Evolutionary conservation across 2,113 vertebrate species (phyloP).

Genomic region (Athene cunicularia): DNA sequence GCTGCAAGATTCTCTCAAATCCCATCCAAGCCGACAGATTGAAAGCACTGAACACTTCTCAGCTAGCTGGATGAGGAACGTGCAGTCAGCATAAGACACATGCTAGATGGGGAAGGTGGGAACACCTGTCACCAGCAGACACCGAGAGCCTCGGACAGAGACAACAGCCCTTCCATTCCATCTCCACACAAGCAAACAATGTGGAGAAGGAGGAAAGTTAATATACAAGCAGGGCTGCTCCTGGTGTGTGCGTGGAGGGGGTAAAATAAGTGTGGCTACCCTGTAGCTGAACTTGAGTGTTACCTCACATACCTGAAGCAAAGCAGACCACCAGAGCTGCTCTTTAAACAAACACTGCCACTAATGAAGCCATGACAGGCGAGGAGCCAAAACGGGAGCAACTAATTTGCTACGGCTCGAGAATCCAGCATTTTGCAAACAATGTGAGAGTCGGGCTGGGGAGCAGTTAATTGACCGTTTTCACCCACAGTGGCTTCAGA

Average conservation of each 20-base stretch:
- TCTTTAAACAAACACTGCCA: not conserved
- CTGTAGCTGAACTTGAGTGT: not conserved
- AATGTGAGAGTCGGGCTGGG: not conserved
- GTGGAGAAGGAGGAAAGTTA: not conserved
- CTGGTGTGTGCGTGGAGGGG: fast-evolving
- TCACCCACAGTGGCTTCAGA: not conserved
- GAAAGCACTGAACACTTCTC: not conserved
- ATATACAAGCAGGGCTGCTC: not conserved
- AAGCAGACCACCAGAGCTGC: not conserved
- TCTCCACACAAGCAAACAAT: not conserved
- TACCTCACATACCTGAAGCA: not conserved
- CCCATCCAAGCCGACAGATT: not conserved
- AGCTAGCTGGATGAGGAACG: not conserved
- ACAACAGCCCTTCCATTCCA: not conserved
- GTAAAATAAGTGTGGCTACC: too few relatives aligned
- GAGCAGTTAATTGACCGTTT: not conserved
- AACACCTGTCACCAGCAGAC: not conserved
- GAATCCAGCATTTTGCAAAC: not conserved
- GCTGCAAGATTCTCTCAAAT: not conserved
- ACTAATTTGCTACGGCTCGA: not conserved
- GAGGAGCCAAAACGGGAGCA: not conserved
- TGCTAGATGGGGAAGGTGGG: fast-evolving
- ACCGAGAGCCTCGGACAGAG: not conserved
- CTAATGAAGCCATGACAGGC: not conserved
- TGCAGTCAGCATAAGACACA: fast-evolving